Base-by-base conservation (phyloP, 1,140 invertebrate species). In the Maconellicoccus hirsutus region DNA sequence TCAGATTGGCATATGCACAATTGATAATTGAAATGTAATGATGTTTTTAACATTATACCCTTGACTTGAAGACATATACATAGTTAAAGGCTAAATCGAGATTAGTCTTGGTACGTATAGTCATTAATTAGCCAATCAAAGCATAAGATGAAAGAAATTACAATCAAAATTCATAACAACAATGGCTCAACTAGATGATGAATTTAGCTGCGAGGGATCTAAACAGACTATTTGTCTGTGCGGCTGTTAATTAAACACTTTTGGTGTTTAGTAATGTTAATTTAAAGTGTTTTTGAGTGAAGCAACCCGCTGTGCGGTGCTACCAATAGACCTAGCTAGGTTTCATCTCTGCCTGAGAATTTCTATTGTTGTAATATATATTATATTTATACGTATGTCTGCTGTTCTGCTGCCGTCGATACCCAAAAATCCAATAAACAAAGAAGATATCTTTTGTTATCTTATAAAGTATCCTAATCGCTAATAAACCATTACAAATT, bases 401-500 rank as follows among this genome's bases (percentile, higher is more conserved):
- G 61, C 25, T 66, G 61, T 66, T 25, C 61, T 66, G 61, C 61
- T 66, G 61, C 61, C 61, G 61, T 66, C 61, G 61, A 66, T 66
- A 66, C 61, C 61, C 61, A 66, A 66, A 66, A 66, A 66, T 66
- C 61, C 61, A 66, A 66, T 66, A 66, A 66, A 66, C 61, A 66
- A 66, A 25, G 61, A 66, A 25, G 19, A 4, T 8, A 66, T 66
- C 61, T 66, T 23, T 66, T 66, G 61, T 66, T 66, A 66, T 66
- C 61, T 12, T 66, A 66, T 66, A 66, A 66, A 66, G 61, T 66
- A 66, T 66, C 61, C 61, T 66, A 66, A 66, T 66, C 61, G 61
- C 61, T 66, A 66, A 66, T 66, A 66, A 66, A 66, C 61, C 61
- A 66, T 66, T 66, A 66, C 61, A 66, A 66, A 66, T 66, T 66